A percentile compares a stretch with the other conserved stretches of the same genome.
Conservation (phyloP, 2,797 vertebrate genomes). For the Hoplostethus atlanticus region DNA sequence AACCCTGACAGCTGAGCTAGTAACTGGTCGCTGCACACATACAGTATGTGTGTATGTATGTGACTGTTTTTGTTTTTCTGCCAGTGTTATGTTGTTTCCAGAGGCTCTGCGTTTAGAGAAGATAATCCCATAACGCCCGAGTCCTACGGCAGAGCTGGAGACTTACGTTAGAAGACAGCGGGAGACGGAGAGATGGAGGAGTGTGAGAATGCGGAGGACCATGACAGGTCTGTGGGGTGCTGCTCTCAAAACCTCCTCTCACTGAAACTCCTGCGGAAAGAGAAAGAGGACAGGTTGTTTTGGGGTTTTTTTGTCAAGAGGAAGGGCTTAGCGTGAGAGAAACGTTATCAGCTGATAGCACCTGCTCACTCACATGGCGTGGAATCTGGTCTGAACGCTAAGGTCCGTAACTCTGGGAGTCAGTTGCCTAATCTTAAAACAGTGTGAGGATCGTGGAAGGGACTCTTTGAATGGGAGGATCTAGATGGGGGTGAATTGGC, state of each 20-base stretch:
- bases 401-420: no score
- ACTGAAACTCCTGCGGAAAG: conserved; percentile 47
- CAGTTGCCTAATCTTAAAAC: no score
- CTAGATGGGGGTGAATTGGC: conserved; percentile 28
- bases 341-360: neutral
- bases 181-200: conserved; percentile 61
- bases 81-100: neutral
- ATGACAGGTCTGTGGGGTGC: conserved; percentile 59
- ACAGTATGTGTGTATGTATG: no score
- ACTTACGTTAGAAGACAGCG: conserved; percentile 77
- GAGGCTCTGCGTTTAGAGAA: neutral
- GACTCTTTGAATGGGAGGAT: conserved; percentile 1
- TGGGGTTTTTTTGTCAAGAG: conserved; percentile 5
- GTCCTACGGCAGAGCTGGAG: neutral
- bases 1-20: no score
- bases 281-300: conserved; percentile 15
- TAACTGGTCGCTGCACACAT: no score
- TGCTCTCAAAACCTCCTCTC: conserved; percentile 55
- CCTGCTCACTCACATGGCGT: neutral
- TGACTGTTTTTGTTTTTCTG: no score
- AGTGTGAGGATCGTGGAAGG: conserved; percentile 2
- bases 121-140: neutral
- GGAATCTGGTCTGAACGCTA: neutral
- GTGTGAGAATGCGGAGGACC: conserved; percentile 53
- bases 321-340: neutral